These are phyloP conservation scores for Azorinus chamasolen DNA, from an alignment of 2,888 invertebrate species.

Conservation along the genomic window DNA sequence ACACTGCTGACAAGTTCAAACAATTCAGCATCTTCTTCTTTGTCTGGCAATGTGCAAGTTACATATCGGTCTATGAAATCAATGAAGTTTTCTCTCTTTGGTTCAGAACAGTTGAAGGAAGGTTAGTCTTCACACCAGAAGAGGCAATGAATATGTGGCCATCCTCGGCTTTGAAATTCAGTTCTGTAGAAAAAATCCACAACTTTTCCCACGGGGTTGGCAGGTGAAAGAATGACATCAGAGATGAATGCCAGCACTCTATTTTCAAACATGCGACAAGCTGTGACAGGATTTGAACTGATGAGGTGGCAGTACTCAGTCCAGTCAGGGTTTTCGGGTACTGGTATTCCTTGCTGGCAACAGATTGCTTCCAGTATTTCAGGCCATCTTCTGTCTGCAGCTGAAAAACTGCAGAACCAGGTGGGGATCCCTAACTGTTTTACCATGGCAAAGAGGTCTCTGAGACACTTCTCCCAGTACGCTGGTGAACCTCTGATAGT, in stretches of 20 bases:
- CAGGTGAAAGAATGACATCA: constrained; percentile 17
- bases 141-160: constrained; percentile 18
- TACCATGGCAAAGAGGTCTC: constrained; percentile 21
- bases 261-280: constrained; percentile 56
- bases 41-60: constrained; percentile 26
- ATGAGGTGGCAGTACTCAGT: constrained; percentile 20
- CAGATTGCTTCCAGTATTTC: background rate
- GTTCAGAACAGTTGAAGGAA: background rate
- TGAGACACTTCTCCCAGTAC: constrained; percentile 17
- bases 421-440: too few species aligned
- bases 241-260: constrained; percentile 42
- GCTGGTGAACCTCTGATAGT: constrained; percentile 23
- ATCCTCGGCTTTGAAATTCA: constrained; percentile 41
- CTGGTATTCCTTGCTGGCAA: too few species aligned
- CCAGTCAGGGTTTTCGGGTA: background rate
- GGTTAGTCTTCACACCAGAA: constrained; percentile 49
- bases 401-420: constrained; percentile 3
- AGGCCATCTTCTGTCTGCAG: constrained; percentile 9
- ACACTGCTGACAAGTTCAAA: background rate
- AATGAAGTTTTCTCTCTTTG: constrained; percentile 29
- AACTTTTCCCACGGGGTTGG: constrained; percentile 29
- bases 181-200: constrained; percentile 27
- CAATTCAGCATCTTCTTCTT: constrained; percentile 20
- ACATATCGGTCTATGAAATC: constrained; percentile 38
- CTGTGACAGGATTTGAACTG: constrained; percentile 55